Evolutionary conservation across 2,113 vertebrate genomes (phyloP).

Genomic region (Aegotheles bennettii): DNA sequence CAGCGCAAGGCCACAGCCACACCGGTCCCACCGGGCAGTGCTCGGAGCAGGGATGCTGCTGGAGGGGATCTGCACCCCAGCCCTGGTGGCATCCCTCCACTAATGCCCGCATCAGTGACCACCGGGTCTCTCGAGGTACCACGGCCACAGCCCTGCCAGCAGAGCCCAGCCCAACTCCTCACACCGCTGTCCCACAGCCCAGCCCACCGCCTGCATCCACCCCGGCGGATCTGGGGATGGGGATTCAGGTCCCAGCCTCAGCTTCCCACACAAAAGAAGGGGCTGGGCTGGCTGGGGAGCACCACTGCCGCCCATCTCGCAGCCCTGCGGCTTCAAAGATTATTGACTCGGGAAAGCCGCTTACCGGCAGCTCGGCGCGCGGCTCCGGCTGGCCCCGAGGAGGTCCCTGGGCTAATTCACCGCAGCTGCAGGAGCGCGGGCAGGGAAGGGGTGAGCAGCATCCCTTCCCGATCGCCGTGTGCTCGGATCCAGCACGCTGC

Average conservation of each 20-base stretch:
- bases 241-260: background rate
- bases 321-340: background rate
- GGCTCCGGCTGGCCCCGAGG: background rate
- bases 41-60: background rate
- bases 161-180: background rate
- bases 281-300: background rate
- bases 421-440: rapidly evolving
- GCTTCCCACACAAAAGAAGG: background rate
- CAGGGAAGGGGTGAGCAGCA: background rate
- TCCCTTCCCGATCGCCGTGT: rapidly evolving
- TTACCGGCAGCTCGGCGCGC: background rate
- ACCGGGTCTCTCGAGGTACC: background rate
- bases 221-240: rapidly evolving
- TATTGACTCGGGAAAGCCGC: background rate
- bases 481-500: rapidly evolving
- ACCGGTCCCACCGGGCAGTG: background rate
- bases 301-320: background rate
- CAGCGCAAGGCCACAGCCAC: background rate
- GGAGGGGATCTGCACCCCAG: background rate
- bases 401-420: background rate
- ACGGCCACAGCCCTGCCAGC: rapidly evolving
- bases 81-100: background rate
- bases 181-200: background rate
- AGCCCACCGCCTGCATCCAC: background rate
- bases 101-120: rapidly evolving